Evolutionary conservation across 35 echinoderm and acorn worm species (phyloP).

Genomic region (Patiria miniata): DNA sequence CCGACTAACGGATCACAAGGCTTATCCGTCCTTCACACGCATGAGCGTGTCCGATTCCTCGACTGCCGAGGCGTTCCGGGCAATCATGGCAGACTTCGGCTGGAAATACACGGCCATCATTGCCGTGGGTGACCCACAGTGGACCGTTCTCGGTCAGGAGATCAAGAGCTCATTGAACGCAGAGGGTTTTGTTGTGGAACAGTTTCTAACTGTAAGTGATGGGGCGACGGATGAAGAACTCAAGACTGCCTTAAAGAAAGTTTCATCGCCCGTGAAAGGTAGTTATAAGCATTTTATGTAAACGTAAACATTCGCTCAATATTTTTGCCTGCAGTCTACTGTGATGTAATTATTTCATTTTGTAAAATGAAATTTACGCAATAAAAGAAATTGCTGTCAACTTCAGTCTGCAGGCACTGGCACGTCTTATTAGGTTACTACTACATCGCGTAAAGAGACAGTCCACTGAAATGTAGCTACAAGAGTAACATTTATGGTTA

Average conservation of each 20-base stretch:
- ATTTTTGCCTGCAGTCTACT: too few species aligned
- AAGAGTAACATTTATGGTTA: too few species aligned
- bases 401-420: too few species aligned
- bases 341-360: too few species aligned
- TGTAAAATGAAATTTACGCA: too few species aligned
- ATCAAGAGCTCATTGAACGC: not conserved
- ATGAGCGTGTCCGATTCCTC: not conserved
- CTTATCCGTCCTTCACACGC: not conserved
- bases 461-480: too few species aligned
- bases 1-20: not conserved
- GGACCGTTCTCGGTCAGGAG: not conserved
- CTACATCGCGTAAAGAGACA: too few species aligned
- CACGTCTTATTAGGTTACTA: too few species aligned
- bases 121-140: not conserved
- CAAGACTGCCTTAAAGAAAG: not conserved
- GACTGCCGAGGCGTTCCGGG: not conserved
- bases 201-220: not conserved
- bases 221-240: not conserved
- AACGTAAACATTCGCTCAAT: too few species aligned
- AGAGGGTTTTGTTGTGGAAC: not conserved
- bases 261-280: slow-evolving; percentile 9
- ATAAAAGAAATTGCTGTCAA: too few species aligned
- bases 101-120: not conserved
- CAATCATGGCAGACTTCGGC: not conserved
- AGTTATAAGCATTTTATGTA: too few species aligned